Conservation (phyloP, 2,888 invertebrate genomes). For the Rotaria sp. region DNA sequence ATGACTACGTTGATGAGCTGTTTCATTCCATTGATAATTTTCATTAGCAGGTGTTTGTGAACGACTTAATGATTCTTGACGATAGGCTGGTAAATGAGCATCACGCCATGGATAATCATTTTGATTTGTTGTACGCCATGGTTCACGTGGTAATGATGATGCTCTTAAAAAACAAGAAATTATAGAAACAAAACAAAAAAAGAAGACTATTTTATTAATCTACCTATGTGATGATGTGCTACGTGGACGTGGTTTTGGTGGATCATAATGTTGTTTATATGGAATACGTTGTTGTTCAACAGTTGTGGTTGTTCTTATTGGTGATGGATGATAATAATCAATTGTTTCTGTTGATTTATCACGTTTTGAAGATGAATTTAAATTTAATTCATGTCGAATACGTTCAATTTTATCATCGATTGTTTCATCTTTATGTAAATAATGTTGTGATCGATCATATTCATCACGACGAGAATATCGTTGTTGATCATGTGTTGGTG, state of each 20-base stretch:
- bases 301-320: background rate
- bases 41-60: background rate
- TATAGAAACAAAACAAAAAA: background rate
- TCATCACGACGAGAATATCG: background rate
- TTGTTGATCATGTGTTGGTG: background rate
- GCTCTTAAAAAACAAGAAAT: background rate
- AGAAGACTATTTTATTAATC: too few relatives aligned
- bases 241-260: background rate
- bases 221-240: background rate
- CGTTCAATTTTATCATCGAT: background rate
- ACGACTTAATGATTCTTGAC: background rate
- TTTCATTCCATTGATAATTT: background rate
- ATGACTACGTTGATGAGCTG: background rate
- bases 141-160: constrained; percentile 1
- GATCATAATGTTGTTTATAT: background rate
- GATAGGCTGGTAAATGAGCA: constrained; percentile 16
- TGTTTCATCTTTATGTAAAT: background rate
- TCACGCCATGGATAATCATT: constrained; percentile 29
- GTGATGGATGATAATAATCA: background rate
- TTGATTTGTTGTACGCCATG: constrained; percentile 17
- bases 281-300: background rate
- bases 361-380: background rate
- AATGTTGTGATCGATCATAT: background rate
- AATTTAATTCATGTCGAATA: background rate
- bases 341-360: background rate